phyloP scores from a whole-genome alignment of 92 coral and sea anemone genomes.

The Diadumene lineata region DNA sequence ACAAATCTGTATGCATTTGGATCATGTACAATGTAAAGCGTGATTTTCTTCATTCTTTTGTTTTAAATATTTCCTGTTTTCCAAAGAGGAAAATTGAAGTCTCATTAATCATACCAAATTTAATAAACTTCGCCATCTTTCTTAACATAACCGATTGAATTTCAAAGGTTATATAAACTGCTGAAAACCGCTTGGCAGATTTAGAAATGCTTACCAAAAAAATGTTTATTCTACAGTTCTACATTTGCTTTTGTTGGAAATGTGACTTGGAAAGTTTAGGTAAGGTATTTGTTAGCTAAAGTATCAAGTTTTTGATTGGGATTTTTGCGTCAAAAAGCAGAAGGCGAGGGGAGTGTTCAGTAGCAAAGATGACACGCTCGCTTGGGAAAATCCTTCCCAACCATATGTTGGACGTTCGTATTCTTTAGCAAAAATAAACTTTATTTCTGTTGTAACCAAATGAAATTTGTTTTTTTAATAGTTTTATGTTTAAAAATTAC shows the following conservation, averaged over 20 bases:
- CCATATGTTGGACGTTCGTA: constrained; percentile 26
- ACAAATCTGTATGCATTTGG: no score
- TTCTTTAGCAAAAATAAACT: background rate
- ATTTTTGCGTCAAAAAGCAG: background rate
- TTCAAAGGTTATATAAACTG: constrained; percentile 28
- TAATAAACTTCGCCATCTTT: constrained; percentile 23
- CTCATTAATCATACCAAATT: constrained; percentile 28
- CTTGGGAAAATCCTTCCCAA: background rate
- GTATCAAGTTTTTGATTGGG: no score
- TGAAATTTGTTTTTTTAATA: background rate
- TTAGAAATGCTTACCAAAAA: background rate
- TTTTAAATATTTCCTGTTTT: constrained; percentile 28
- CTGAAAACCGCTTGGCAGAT: constrained; percentile 17
- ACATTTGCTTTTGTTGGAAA: background rate
- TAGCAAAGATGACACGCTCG: background rate
- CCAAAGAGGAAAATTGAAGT: background rate
- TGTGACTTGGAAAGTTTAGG: background rate
- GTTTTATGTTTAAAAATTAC: background rate
- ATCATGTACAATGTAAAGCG: background rate
- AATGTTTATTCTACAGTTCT: background rate
- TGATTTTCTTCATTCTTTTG: constrained; percentile 11
- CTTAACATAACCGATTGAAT: constrained; percentile 32
- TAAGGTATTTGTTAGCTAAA: background rate
- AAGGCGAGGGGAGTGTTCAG: background rate
- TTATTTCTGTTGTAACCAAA: background rate